Evolutionary conservation across 2,113 vertebrate genomes (phyloP).

Genomic region (Osmerus eperlanus): DNA sequence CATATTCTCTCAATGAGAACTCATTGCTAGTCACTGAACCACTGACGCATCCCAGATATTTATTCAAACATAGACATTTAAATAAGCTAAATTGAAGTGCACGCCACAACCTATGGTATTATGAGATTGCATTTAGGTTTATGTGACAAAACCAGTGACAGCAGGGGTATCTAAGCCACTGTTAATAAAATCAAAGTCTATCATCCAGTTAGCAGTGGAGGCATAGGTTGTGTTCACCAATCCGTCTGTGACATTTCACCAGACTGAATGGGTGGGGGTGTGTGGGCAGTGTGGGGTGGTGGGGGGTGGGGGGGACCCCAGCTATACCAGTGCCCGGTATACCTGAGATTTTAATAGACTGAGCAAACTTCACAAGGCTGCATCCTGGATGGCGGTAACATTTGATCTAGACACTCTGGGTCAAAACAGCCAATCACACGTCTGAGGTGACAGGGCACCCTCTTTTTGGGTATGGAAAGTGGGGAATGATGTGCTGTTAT

Average conservation of each 20-base stretch:
- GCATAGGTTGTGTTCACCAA: background rate
- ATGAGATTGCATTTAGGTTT: background rate
- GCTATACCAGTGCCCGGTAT: background rate
- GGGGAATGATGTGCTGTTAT: too few relatives aligned
- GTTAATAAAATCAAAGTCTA: background rate
- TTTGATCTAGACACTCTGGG: too few relatives aligned
- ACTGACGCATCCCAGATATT: background rate
- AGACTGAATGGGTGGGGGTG: too few relatives aligned
- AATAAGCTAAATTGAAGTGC: background rate
- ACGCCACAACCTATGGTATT: too few relatives aligned
- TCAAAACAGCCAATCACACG: too few relatives aligned
- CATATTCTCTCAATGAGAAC: background rate
- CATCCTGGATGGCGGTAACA: background rate
- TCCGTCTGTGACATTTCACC: background rate
- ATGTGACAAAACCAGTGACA: background rate
- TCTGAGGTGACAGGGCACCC: background rate
- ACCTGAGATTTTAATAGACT: conserved; percentile 3
- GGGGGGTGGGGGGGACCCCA: background rate
- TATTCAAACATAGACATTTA: background rate
- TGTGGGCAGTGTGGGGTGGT: background rate
- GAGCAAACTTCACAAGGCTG: conserved; percentile 3
- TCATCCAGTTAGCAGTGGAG: background rate
- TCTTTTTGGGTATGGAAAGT: background rate
- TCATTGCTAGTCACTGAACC: background rate
- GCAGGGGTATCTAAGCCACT: background rate